These are phyloP conservation scores for Camarhynchus parvulus DNA, from an alignment of 2,113 vertebrate species.

Conservation along the genomic window DNA sequence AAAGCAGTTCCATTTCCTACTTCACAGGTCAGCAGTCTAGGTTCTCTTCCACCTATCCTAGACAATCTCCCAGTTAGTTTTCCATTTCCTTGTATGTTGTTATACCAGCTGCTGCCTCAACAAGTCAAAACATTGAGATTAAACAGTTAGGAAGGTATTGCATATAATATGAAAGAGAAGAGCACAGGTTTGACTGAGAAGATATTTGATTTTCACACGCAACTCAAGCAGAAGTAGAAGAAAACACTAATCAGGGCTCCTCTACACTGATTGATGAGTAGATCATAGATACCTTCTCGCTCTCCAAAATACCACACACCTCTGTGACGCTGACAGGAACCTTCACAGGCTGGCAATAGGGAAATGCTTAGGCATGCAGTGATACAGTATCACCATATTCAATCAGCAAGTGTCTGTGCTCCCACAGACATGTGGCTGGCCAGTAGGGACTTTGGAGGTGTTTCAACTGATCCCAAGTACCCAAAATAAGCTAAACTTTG, in stretches of 20 bases:
- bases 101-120: background rate
- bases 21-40: fast-evolving
- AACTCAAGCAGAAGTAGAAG: background rate
- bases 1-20: background rate
- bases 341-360: fast-evolving
- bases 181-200: background rate
- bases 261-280: background rate
- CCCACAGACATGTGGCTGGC: background rate
- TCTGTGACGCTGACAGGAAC: background rate
- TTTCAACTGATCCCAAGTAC: background rate
- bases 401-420: background rate
- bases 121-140: background rate
- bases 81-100: background rate
- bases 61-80: background rate
- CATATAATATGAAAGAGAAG: background rate
- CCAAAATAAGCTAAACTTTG: background rate
- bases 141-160: background rate
- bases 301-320: background rate
- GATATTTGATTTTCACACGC: background rate
- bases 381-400: background rate
- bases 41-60: background rate
- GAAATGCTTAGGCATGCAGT: background rate
- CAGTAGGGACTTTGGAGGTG: background rate
- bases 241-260: background rate
- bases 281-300: background rate